A percentile compares a stretch with the other conserved stretches of the same genome.
phyloP scores from a whole-genome alignment of 2,888 invertebrate genomes.

The Celastrina argiolus region DNA sequence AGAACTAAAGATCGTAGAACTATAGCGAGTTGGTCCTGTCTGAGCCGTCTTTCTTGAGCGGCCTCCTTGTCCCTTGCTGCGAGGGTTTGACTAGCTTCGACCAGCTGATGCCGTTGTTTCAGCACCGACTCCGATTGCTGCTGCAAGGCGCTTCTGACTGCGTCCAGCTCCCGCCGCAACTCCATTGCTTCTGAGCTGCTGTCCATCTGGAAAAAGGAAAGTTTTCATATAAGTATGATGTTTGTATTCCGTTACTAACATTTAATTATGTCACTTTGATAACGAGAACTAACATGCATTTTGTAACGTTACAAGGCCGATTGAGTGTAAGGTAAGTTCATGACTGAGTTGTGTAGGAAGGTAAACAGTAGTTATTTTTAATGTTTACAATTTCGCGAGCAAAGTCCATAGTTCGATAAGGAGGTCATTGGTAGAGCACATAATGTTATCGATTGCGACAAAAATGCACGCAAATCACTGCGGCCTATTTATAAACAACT shows the following conservation, averaged over 20 bases:
- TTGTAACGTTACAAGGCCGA: background rate
- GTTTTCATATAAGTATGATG: background rate
- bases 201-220: conserved; percentile 80
- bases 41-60: conserved; percentile 78
- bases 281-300: conserved; percentile 27
- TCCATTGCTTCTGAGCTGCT: conserved; percentile 79
- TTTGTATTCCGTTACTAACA: background rate
- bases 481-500: background rate
- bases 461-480: conserved; percentile 18
- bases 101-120: conserved; percentile 82
- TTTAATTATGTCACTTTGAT: background rate
- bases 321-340: background rate
- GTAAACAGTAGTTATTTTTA: conserved; percentile 16
- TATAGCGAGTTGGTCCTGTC: conserved; percentile 84
- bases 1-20: conserved; percentile 84
- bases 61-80: conserved; percentile 79
- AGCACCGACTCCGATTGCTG: conserved; percentile 80
- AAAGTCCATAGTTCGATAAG: conserved; percentile 40
- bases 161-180: conserved; percentile 80
- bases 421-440: conserved; percentile 40
- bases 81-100: conserved; percentile 79
- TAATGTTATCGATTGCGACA: conserved; percentile 38
- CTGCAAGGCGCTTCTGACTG: conserved; percentile 81
- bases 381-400: conserved; percentile 33
- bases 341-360: background rate